Conservation (phyloP, 2,113 vertebrate genomes). For the Leucoraja erinaceus region DNA sequence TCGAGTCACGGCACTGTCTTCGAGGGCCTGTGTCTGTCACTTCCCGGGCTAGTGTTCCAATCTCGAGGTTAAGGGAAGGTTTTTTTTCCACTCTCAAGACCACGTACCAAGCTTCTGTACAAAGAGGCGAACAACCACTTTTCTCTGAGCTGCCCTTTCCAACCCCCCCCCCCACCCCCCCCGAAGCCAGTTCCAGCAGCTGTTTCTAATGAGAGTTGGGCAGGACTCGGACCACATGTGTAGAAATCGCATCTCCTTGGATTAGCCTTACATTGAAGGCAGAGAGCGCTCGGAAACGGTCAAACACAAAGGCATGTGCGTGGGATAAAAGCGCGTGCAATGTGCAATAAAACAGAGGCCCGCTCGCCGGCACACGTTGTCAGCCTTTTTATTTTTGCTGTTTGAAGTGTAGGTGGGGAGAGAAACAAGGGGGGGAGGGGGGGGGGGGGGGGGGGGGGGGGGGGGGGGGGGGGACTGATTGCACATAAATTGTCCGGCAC, state of each 20-base stretch:
- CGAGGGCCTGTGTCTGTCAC: background rate
- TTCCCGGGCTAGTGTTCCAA: background rate
- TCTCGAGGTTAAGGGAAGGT: background rate
- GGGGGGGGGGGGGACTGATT: background rate
- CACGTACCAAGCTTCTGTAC: background rate
- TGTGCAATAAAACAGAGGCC: background rate
- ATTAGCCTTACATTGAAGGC: slow-evolving; percentile 34
- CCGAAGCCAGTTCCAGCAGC: background rate
- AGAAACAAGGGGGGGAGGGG: too few relatives aligned
- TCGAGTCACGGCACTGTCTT: slow-evolving; percentile 24
- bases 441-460: too few relatives aligned
- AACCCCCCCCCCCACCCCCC: too few relatives aligned
- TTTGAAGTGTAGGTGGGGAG: slow-evolving; percentile 26
- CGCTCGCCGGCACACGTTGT: slow-evolving; percentile 24
- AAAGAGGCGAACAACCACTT: background rate
- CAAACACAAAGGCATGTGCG: slow-evolving; percentile 32
- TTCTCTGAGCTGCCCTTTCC: background rate
- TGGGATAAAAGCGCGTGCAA: slow-evolving; percentile 19
- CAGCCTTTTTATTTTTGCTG: background rate
- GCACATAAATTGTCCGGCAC: background rate
- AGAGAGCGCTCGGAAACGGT: slow-evolving; percentile 11
- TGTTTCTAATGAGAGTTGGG: slow-evolving; percentile 27
- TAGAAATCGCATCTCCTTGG: slow-evolving; percentile 25
- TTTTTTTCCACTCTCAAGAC: background rate
- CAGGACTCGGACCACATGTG: slow-evolving; percentile 30